phyloP scores from a whole-genome alignment of 2,113 vertebrate genomes.

The Phasianus colchicus region DNA sequence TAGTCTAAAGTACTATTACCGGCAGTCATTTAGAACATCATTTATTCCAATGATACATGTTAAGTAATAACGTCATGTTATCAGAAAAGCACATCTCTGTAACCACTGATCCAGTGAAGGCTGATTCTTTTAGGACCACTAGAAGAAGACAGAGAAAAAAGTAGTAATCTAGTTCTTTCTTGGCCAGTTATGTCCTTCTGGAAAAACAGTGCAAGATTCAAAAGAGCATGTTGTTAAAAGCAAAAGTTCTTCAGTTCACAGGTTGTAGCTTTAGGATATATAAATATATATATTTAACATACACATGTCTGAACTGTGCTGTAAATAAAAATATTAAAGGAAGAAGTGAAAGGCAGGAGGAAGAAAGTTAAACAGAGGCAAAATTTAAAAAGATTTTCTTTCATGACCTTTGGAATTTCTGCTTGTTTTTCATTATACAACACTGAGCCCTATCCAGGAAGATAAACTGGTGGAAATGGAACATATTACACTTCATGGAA shows the following conservation, averaged over 20 bases:
- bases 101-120: neutral
- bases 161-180: neutral
- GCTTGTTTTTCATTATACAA: neutral
- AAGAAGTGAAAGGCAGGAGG: neutral
- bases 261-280: neutral
- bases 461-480: neutral
- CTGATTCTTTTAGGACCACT: neutral
- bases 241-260: neutral
- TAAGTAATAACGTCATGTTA: neutral
- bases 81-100: neutral
- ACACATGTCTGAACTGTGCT: neutral
- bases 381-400: neutral
- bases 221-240: neutral
- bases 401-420: constrained; percentile 4
- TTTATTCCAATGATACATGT: neutral
- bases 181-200: neutral
- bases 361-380: neutral
- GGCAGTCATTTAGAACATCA: neutral
- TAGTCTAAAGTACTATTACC: neutral
- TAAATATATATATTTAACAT: neutral
- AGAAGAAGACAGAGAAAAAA: neutral
- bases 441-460: neutral
- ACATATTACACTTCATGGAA: neutral
- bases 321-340: neutral
- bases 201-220: neutral